phyloP scores from a whole-genome alignment of 2,797 vertebrate genomes.

The Helarctos malayanus region DNA sequence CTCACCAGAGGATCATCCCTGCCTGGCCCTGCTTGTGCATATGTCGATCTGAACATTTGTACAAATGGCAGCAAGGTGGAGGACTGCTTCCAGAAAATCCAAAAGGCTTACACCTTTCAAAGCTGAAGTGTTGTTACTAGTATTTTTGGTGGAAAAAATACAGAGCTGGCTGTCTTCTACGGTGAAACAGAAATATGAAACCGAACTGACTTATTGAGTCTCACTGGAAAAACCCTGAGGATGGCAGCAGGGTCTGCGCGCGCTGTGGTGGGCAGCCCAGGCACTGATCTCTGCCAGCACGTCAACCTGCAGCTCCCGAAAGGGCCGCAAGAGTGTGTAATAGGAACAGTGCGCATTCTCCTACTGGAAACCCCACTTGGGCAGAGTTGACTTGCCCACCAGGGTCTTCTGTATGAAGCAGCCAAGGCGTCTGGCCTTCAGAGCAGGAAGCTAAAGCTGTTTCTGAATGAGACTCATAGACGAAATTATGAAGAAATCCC shows the following conservation, averaged over 20 bases:
- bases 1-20: conserved; percentile 91
- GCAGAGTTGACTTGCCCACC: conserved; percentile 92
- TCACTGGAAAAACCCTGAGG: conserved; percentile 93
- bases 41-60: conserved; percentile 93
- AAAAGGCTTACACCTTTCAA: conserved; percentile 92
- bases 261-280: conserved; percentile 44
- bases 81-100: conserved; percentile 96
- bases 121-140: conserved; percentile 91
- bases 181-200: conserved; percentile 92
- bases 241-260: conserved; percentile 91
- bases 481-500: conserved; percentile 93
- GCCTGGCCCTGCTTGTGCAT: conserved; percentile 92
- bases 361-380: conserved; percentile 95
- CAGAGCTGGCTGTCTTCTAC: conserved; percentile 91
- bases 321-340: conserved; percentile 92
- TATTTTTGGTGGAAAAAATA: conserved; percentile 93
- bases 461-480: conserved; percentile 93
- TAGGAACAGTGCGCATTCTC: conserved; percentile 94
- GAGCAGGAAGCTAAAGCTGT: conserved; percentile 93
- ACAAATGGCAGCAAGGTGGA: conserved; percentile 94
- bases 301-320: background rate
- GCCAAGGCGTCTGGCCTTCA: conserved; percentile 96
- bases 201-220: conserved; percentile 90
- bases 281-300: conserved; percentile 71
- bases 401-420: conserved; percentile 91